Conservation (phyloP, 2,113 vertebrate genomes). For the Addax nasomaculatus region DNA sequence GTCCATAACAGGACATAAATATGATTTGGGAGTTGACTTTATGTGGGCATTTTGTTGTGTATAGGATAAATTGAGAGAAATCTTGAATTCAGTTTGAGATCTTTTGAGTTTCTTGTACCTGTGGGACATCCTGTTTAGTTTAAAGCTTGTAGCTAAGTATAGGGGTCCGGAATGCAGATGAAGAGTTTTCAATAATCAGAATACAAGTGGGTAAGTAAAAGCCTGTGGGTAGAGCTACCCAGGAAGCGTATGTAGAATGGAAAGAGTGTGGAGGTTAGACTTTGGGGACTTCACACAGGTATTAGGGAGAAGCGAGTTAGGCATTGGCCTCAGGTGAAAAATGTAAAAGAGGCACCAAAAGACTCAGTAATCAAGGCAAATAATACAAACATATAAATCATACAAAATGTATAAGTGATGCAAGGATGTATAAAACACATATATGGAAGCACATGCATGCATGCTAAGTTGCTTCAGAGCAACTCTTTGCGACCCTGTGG, state of each 20-base stretch:
- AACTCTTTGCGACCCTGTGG: not conserved
- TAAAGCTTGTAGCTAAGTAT: not conserved
- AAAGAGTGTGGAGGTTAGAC: not conserved
- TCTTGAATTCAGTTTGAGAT: not conserved
- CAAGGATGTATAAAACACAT: not conserved
- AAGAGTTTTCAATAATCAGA: not conserved
- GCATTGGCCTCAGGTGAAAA: not conserved
- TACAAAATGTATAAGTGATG: not conserved
- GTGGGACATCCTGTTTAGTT: not conserved
- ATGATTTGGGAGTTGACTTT: not conserved
- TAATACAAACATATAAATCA: not conserved
- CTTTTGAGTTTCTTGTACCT: not conserved
- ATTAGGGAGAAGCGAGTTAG: not conserved
- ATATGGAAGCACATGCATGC: not conserved
- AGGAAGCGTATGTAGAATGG: not conserved
- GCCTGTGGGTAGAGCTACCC: not conserved
- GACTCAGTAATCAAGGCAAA: not conserved
- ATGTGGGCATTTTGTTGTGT: not conserved
- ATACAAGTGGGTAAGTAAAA: not conserved
- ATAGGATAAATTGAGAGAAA: not conserved
- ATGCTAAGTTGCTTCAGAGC: not conserved
- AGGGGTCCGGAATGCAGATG: not conserved
- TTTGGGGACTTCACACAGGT: rapidly evolving
- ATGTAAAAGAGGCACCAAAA: not conserved
- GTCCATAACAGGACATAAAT: not conserved